Evolutionary conservation across 2,888 invertebrate species (phyloP), one percentile per base, ranked within the genome.

Genomic region (Baronia brevicornis): DNA sequence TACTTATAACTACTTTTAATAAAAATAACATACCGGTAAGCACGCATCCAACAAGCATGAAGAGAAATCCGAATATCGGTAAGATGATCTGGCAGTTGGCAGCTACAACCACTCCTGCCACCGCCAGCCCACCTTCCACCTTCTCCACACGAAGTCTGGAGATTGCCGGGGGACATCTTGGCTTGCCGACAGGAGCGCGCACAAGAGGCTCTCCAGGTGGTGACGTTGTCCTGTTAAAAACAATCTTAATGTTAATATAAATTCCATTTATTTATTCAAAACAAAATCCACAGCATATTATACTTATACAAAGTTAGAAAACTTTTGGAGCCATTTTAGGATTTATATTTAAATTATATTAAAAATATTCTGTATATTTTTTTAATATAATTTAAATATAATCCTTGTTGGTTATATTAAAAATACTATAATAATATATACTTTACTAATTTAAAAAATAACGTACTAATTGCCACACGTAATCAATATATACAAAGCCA

Each of bases 1-100:
- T 17, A 25, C 12, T 28, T 5, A 14, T 11, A 19, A 4, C 6
- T 28, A 3, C 6, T 5, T 12, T 5, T 18, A 19, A 18, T 6
- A 22, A 18, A 26, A 6, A 5, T 6, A 7, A 41, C 80, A 67
- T 65, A 91, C 91, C 91, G 41, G 91, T 91, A 39, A 92, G 86
- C 33, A 92, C 91, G 60, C 90, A 88, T 57, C 92, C 92, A 36
- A 91, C 91, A 37, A 91, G 86, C 68, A 91, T 86, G 64, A 92
- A 92, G 37, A 92, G 84, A 62, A 90, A 90, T 26, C 92, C 92
- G 65, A 92, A 92, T 46, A 91, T 90, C 13, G 91, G 91, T 44
- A 92, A 80, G 39, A 91, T 89, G 46, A 91, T 89, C 68, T 91
- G 91, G 64, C 92, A 92, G 72, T 91, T 91, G 45, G 91, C 91